Evolutionary conservation across 2,113 vertebrate genomes (phyloP), one percentile per base, ranked within the genome.

Genomic region (Damaliscus lunatus): DNA sequence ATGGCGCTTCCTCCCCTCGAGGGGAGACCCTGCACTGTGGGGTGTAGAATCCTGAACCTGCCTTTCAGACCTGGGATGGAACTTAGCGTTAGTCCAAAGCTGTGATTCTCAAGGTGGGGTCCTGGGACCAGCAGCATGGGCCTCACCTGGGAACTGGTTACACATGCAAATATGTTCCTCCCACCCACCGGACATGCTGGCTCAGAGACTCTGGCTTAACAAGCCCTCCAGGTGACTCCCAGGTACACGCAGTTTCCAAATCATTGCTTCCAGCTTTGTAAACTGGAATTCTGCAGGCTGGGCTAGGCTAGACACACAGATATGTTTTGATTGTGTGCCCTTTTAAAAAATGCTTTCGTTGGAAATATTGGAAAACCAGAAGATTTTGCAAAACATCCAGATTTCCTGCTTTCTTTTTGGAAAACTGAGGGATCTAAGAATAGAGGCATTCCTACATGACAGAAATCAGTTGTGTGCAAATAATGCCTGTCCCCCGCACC

Each of bases 401-500:
- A 48, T 17, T 62, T 85, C 59, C 71, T 40, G 53, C 52, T 78
- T 78, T 25, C 36, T 88, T 77, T 55, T 55, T 53, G 48, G 40
- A 60, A 81, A 81, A 25, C 25, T 46, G 62, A 90, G n/a, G 57
- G 43, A 29, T 31, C 52, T 60, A 13, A 74, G n/a, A 46, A 36
- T 59, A 93, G 29, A 80, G 40, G 23, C 6, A 25, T 89, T 43
- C 12, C 46, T 84, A 19, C 3, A 15, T 19, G 83, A 53, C 59
- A 43, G 84, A 92, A 31, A 11, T 10, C 53, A 14, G 50, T 29
- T 43, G 7, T 2, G 0, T 7, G 2, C 10, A 13, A n/a, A 21
- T 17, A 10, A 21, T 0, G 13, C 25, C 57, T 27, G 11, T 3
- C 67, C 36, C 0, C 14, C 13, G 21, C 1, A 6, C 64, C 40